These are phyloP conservation scores for Ornithoptera alexandrae DNA, from an alignment of 2,888 invertebrate species.

Conservation along the genomic window DNA sequence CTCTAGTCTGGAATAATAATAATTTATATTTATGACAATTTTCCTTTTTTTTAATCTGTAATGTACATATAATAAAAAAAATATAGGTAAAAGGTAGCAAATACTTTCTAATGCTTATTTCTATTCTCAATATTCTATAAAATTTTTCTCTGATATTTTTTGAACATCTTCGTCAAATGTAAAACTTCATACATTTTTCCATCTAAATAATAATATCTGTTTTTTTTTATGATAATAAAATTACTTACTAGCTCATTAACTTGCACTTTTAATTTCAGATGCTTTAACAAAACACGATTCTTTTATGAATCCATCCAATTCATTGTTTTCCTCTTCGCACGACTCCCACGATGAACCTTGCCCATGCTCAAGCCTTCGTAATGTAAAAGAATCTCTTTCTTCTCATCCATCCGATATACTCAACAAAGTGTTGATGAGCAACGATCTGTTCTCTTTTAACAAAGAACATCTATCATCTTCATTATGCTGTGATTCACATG, in stretches of 20 bases:
- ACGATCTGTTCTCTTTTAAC: conserved; percentile 52
- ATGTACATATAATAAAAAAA: too few species aligned
- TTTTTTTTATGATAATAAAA: too few species aligned
- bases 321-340: conserved; percentile 35
- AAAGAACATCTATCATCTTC: conserved; percentile 51
- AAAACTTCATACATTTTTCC: too few species aligned
- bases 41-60: too few species aligned
- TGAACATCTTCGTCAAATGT: too few species aligned
- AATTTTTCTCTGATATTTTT: too few species aligned
- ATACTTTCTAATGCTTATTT: too few species aligned
- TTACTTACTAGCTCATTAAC: too few species aligned
- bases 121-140: too few species aligned
- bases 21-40: background rate
- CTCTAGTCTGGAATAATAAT: background rate
- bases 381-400: conserved; percentile 43
- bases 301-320: conserved; percentile 20
- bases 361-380: conserved; percentile 50
- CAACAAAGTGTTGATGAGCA: conserved; percentile 55
- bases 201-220: too few species aligned
- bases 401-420: conserved; percentile 52
- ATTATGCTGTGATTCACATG: conserved; percentile 64
- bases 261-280: conserved; percentile 29
- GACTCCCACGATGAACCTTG: conserved; percentile 51
- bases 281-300: conserved; percentile 30
- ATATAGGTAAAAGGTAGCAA: too few species aligned